Evolutionary conservation across 2,113 vertebrate genomes (phyloP).

Genomic region (Dromiciops gliroides): DNA sequence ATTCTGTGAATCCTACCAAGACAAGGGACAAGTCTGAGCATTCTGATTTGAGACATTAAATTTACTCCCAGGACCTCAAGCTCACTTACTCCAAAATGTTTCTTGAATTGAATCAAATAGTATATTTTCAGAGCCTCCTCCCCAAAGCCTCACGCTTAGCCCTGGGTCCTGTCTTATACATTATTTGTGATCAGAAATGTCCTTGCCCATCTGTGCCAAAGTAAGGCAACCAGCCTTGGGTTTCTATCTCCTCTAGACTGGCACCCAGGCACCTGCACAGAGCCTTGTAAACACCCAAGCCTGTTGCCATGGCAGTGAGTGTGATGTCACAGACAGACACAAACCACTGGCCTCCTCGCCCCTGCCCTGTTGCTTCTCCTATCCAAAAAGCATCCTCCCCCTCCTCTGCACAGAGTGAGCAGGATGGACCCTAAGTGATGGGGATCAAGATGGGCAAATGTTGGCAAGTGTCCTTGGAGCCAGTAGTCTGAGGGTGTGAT

Average conservation of each 20-base stretch:
- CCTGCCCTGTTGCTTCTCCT: not conserved
- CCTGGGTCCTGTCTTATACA: not conserved
- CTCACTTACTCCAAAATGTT: not conserved
- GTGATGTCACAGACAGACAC: not conserved
- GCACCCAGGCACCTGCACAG: not conserved
- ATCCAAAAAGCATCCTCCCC: not conserved
- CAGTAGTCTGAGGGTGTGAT: not conserved
- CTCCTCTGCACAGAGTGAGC: not conserved
- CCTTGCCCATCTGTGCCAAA: not conserved
- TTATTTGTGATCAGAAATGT: not conserved
- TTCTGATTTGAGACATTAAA: not conserved
- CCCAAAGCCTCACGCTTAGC: not conserved
- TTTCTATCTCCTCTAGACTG: not conserved
- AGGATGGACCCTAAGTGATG: not conserved
- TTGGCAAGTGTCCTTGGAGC: not conserved
- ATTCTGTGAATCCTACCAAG: not conserved
- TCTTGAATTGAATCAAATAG: not conserved
- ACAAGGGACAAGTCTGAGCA: not conserved
- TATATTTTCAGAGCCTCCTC: not conserved
- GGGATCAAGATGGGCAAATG: not conserved
- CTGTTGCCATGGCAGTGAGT: not conserved
- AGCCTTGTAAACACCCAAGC: not conserved
- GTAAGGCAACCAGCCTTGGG: not conserved
- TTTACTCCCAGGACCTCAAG: not conserved
- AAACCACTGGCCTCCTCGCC: not conserved